Evolutionary conservation across 2,888 invertebrate genomes (phyloP).

Genomic region (Gastrophysa polygoni): DNA sequence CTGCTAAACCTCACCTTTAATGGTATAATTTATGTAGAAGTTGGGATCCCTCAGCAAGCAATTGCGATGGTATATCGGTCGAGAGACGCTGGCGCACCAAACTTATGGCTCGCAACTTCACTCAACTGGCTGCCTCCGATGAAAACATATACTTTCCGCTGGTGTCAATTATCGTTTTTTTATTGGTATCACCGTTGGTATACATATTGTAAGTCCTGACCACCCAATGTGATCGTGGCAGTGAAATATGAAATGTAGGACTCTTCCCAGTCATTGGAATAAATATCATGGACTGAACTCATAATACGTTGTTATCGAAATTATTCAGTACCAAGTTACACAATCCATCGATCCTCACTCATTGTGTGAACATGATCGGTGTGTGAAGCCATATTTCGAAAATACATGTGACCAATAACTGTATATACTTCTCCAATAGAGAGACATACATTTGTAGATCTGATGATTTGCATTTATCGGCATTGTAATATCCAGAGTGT

Average conservation of each 20-base stretch:
- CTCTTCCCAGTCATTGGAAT: not conserved
- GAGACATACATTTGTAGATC: no score
- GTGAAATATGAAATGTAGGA: not conserved
- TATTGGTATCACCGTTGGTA: conserved; percentile 22
- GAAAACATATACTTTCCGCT: conserved; percentile 33
- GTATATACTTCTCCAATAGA: no score
- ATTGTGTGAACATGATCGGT: no score
- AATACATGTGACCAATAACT: no score
- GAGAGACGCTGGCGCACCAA: conserved; percentile 4
- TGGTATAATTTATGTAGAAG: conserved; percentile 60
- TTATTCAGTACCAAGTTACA: not conserved
- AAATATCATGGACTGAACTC: not conserved
- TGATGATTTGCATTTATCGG: no score
- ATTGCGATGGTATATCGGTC: conserved; percentile 25
- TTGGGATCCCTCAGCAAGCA: conserved; percentile 49
- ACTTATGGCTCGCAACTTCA: conserved; percentile 27
- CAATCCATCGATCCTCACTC: no score
- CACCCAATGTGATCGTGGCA: conserved; percentile 8
- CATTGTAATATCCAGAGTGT: no score
- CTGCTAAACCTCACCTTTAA: conserved; percentile 61
- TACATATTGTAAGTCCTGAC: not conserved
- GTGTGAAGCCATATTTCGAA: no score
- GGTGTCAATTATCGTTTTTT: conserved; percentile 37
- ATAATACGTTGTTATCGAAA: not conserved
- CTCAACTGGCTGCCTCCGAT: conserved; percentile 32